These are phyloP conservation scores for Leguminivora glycinivorella DNA, from an alignment of 1,140 invertebrate genomes.

Conservation along the genomic window DNA sequence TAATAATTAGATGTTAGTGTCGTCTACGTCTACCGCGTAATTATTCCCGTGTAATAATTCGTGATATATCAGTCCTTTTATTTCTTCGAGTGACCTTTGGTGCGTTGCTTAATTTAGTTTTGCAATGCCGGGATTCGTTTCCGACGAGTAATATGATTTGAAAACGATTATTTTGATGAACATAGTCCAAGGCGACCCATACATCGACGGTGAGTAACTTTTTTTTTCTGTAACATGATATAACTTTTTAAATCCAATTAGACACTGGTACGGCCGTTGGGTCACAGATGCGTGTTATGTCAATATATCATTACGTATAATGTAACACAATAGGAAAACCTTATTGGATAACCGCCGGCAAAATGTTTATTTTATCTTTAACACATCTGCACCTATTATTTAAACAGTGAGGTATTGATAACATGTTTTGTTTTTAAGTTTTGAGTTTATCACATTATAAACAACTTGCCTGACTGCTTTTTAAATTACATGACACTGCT, in stretches of 20 bases:
- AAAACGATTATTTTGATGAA: conserved; percentile 36
- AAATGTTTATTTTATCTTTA: conserved; percentile 20
- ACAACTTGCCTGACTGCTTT: not conserved
- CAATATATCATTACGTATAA: conserved; percentile 21
- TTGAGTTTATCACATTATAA: not conserved
- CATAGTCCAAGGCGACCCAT: conserved; percentile 18
- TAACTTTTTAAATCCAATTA: conserved; percentile 35
- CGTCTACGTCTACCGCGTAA: conserved; percentile 24
- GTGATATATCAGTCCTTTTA: conserved; percentile 12
- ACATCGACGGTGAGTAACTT: conserved; percentile 35
- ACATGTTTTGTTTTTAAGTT: not conserved
- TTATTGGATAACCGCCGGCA: conserved; percentile 31
- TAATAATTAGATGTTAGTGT: conserved; percentile 23
- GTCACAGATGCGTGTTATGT: conserved; percentile 30
- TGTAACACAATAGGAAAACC: conserved; percentile 24
- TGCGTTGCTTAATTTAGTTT: conserved; percentile 14
- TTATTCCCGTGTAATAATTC: conserved; percentile 6
- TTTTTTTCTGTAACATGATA: conserved; percentile 26
- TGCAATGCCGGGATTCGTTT: conserved; percentile 27
- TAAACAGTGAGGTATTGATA: not conserved
- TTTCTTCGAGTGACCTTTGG: conserved; percentile 1
- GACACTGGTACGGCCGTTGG: conserved; percentile 23
- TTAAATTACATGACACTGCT: not conserved
- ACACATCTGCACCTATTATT: not conserved
- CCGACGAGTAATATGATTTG: conserved; percentile 28